These are phyloP conservation scores for Cathartes aura DNA, from an alignment of 2,113 vertebrate genomes.

Conservation along the genomic window DNA sequence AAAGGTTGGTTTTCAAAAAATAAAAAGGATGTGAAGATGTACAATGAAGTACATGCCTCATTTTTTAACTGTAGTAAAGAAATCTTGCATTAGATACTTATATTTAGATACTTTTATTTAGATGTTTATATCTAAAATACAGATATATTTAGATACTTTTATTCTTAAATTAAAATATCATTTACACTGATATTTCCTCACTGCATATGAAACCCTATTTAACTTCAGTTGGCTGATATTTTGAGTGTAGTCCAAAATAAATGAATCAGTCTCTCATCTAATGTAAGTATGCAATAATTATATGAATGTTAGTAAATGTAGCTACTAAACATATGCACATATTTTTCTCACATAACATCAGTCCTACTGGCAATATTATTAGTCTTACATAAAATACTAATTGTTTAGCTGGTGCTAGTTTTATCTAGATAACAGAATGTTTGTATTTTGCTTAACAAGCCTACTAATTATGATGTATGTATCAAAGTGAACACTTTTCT, in stretches of 20 bases:
- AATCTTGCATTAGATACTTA: not conserved
- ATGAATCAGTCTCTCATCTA: not conserved
- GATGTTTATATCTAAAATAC: not conserved
- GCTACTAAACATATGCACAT: not conserved
- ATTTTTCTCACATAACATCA: not conserved
- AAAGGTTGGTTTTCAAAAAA: not conserved
- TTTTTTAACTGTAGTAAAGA: not conserved
- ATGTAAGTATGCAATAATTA: not conserved
- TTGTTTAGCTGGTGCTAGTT: not conserved
- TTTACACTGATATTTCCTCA: not conserved
- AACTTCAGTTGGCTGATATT: not conserved
- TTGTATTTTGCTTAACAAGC: not conserved
- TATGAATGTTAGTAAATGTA: not conserved
- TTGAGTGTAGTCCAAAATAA: not conserved
- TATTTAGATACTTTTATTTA: not conserved
- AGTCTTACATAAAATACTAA: not conserved
- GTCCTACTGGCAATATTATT: not conserved
- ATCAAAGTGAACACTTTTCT: not conserved
- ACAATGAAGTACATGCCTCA: not conserved
- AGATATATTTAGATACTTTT: not conserved
- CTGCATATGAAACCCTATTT: not conserved
- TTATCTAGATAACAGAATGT: not conserved
- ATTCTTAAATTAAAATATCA: not conserved
- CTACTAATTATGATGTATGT: not conserved
- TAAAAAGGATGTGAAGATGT: not conserved